Evolutionary conservation across 2,113 vertebrate genomes (phyloP).

Genomic region (Mugil cephalus): DNA sequence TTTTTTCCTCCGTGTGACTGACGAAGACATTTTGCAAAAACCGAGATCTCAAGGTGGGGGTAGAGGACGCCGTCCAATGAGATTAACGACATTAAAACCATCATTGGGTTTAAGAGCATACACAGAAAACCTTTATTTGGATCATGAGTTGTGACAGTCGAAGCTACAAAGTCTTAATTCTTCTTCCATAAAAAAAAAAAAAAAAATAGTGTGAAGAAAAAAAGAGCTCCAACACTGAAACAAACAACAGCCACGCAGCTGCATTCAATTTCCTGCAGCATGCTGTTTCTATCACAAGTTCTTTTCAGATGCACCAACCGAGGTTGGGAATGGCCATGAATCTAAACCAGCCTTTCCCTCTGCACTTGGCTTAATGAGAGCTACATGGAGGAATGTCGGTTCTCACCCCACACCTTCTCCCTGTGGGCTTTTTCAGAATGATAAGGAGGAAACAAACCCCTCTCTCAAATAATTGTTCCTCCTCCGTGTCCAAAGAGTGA

Average conservation of each 20-base stretch:
- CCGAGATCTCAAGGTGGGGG: constrained; percentile 3
- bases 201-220: constrained; percentile 6
- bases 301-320: constrained; percentile 68
- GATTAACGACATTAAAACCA: constrained; percentile 15
- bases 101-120: neutral
- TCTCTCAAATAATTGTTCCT: constrained; percentile 32
- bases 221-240: constrained; percentile 51
- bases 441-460: constrained; percentile 27
- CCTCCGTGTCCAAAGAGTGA: neutral
- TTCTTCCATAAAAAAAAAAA: constrained; percentile 22
- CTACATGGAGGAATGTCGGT: constrained; percentile 61
- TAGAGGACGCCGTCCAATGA: constrained; percentile 24
- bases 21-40: constrained; percentile 46
- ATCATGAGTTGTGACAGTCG: neutral
- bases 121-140: constrained; percentile 27
- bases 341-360: constrained; percentile 70
- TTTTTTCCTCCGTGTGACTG: constrained; percentile 52
- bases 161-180: neutral
- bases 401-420: constrained; percentile 68
- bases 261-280: constrained; percentile 78
- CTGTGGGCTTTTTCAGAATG: constrained; percentile 26
- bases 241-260: constrained; percentile 73
- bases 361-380: constrained; percentile 66
- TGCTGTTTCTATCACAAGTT: constrained; percentile 76
- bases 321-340: constrained; percentile 72